Base-by-base conservation (phyloP, 2,797 vertebrate species). In the Merluccius polli region DNA sequence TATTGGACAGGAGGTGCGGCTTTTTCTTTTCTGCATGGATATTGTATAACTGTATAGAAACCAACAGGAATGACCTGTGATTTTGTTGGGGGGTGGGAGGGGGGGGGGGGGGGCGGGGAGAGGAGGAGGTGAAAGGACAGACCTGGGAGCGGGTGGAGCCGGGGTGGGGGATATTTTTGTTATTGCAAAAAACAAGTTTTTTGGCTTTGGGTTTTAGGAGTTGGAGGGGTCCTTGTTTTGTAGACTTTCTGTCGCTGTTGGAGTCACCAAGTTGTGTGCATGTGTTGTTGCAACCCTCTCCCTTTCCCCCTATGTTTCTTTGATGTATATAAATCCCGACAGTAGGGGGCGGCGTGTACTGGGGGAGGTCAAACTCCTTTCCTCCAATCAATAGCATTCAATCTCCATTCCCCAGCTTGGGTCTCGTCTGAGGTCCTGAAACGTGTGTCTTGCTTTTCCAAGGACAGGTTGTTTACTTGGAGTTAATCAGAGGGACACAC, bases 1-100 rank as follows among this genome's bases (percentile, higher is more conserved):
- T 88, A 78, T 90, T 93, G 89, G 92, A 89, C 91, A 89, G 89
- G 89, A 88, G 86, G 90, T 86, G 91, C 82, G 15, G 78, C 83
- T 87, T 91, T 97, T 95, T 93, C 93, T 92, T 94, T 95, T 92
- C 91, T 97, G 96, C 96, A 97, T 97, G 96, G 93, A 93, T 95
- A 94, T 95, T 95, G 94, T 96, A 95, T 96, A 93, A 95, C 94
- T 95, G 95, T 97, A 95, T 95, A 95, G 92, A 94, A 94, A 94
- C 92, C 91, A 95, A 92, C 94, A 96, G 96, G 95, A 95, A 92
- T 92, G 91, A 91, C 94, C 92, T 93, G 93, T 92, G 88, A 90
- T 90, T 93, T 93, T 92, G 79, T 73, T 78, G 84, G 82, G 75
- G 44, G 82, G 83, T n/a, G n/a, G n/a, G n/a, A n/a, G n/a, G n/a